These are phyloP conservation scores for Mizuhopecten yessoensis DNA, from an alignment of 1,140 invertebrate genomes.

Conservation along the genomic window DNA sequence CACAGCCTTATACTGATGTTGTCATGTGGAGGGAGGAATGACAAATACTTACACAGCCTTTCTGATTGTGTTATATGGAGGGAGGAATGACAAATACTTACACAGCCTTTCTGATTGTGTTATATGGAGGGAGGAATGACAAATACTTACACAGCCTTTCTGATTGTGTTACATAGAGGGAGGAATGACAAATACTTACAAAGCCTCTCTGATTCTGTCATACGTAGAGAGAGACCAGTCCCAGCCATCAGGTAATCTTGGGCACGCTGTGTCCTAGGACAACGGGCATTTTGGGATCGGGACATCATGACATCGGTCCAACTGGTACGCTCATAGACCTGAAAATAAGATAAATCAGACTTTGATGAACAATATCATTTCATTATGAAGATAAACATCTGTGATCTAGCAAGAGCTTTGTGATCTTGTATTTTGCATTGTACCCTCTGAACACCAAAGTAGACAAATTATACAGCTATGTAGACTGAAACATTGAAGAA, in stretches of 20 bases:
- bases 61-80: too few species aligned
- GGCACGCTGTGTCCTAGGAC: conserved; percentile 95
- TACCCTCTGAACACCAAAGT: too few species aligned
- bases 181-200: conserved; percentile 85
- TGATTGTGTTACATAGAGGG: conserved; percentile 84
- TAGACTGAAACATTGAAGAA: too few species aligned
- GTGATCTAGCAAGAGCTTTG: too few species aligned
- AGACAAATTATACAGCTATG: too few species aligned
- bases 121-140: too few species aligned
- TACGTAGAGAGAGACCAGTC: conserved; percentile 93
- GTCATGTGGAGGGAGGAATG: too few species aligned
- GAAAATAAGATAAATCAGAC: conserved; percentile 41
- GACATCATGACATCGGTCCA: conserved; percentile 95
- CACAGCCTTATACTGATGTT: too few species aligned
- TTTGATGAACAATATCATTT: neutral
- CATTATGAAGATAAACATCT: neutral
- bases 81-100: too few species aligned
- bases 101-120: too few species aligned
- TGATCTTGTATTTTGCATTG: too few species aligned
- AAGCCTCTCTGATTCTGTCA: conserved; percentile 96
- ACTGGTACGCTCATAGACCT: conserved; percentile 96
- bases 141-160: conserved; percentile 88
- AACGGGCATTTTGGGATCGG: conserved; percentile 94
- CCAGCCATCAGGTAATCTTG: conserved; percentile 93
- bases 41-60: too few species aligned